Percentiles rank a stretch among this genome's conserved stretches.
phyloP scores from a whole-genome alignment of 1,140 invertebrate genomes.

The Camponotus vicinus region DNA sequence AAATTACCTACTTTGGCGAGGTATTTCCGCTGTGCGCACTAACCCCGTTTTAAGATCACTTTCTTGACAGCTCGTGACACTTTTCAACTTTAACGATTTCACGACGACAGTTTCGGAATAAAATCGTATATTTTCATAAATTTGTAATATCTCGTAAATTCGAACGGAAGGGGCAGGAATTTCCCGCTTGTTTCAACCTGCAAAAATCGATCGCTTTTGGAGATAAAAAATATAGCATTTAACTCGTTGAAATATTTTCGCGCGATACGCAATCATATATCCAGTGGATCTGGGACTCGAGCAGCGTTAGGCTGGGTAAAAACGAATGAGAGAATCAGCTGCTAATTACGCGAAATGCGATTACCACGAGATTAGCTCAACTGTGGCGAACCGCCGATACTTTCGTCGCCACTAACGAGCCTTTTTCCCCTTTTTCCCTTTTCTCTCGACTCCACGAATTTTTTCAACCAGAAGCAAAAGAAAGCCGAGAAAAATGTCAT shows the following conservation, averaged over 20 bases:
- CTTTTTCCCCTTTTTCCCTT: conserved; percentile 27
- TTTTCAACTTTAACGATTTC: conserved; percentile 46
- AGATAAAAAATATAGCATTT: background rate
- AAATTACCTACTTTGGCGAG: conserved; percentile 1
- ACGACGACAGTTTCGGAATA: conserved; percentile 16
- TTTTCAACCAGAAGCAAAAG: background rate
- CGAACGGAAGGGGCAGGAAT: background rate
- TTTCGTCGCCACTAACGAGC: conserved; percentile 46
- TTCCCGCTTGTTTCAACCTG: background rate
- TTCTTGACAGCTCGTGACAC: conserved; percentile 46
- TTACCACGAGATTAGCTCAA: conserved; percentile 48
- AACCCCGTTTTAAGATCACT: conserved; percentile 34
- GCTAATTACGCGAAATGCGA: conserved; percentile 56
- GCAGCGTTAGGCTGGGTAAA: background rate
- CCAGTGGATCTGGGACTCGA: background rate
- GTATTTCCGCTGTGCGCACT: conserved; percentile 28
- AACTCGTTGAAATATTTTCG: background rate
- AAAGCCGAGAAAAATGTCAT: background rate
- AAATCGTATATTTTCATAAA: conserved; percentile 12
- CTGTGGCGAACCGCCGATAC: conserved; percentile 51
- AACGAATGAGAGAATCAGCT: conserved; percentile 48
- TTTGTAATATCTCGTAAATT: conserved; percentile 9
- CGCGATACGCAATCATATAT: background rate
- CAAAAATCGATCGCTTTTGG: background rate
- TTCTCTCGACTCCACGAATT: conserved; percentile 12